Percentiles rank a stretch among this genome's conserved stretches.
Evolutionary conservation across 2,113 vertebrate species (phyloP).

Genomic region (Otocyon megalotis): DNA sequence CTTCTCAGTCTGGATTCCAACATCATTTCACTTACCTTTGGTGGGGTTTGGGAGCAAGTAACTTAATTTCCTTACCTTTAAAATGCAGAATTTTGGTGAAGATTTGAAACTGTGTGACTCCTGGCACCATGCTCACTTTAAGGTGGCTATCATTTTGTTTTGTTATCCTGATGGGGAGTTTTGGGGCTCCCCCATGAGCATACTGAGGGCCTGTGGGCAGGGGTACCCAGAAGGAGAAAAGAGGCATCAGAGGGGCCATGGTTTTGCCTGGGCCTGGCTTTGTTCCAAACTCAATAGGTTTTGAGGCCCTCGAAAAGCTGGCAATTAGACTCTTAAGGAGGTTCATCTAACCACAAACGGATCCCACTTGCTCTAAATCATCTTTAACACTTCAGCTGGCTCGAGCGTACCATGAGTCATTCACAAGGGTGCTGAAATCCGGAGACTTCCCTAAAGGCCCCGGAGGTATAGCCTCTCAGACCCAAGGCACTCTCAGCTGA

Average conservation of each 20-base stretch:
- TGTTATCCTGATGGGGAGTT: not conserved
- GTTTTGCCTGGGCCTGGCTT: not conserved
- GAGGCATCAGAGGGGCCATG: not conserved
- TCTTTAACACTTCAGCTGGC: not conserved
- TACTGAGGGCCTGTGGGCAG: not conserved
- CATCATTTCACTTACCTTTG: not conserved
- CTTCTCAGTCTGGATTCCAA: not conserved
- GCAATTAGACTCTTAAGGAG: not conserved
- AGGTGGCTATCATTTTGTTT: not conserved
- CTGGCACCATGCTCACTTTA: not conserved
- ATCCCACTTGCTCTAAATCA: conserved; percentile 29
- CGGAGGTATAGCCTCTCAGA: not conserved
- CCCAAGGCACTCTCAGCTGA: not conserved
- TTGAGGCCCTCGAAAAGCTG: conserved; percentile 27
- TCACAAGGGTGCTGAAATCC: conserved; percentile 35
- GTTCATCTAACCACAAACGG: conserved; percentile 26
- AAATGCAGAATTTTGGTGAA: not conserved
- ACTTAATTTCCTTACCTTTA: not conserved
- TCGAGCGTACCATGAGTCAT: not conserved
- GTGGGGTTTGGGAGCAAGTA: not conserved
- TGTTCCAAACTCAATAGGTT: not conserved
- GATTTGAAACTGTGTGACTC: not conserved
- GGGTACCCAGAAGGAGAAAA: not conserved
- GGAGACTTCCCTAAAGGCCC: not conserved
- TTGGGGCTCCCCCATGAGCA: not conserved